Evolutionary conservation across 2,113 vertebrate genomes (phyloP).

Genomic region (Myrmophylax atrothorax): DNA sequence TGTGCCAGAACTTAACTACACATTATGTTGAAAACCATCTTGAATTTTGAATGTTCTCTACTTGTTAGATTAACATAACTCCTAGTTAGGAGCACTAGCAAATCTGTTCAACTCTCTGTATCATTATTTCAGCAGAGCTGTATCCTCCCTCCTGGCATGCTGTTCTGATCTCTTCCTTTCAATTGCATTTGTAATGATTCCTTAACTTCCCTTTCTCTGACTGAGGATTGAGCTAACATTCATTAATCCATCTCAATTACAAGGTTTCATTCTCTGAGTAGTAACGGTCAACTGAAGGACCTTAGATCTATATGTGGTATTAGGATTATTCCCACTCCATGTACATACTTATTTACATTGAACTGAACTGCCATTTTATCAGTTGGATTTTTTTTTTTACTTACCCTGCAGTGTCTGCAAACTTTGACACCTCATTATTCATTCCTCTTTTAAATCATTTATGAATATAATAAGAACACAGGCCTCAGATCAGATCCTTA

Average conservation of each 20-base stretch:
- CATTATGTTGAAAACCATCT: not conserved
- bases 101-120: not conserved
- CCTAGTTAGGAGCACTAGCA: not conserved
- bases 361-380: not conserved
- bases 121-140: not conserved
- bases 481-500: not conserved
- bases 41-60: not conserved
- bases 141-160: not conserved
- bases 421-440: conserved; percentile 22
- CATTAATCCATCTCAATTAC: not conserved
- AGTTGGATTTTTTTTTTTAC: not conserved
- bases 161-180: not conserved
- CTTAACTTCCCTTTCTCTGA: not conserved
- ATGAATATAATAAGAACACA: conserved; percentile 14
- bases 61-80: not conserved
- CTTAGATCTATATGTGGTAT: not conserved
- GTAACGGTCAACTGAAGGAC: not conserved
- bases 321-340: not conserved
- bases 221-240: not conserved
- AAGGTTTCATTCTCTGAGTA: not conserved
- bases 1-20: not conserved
- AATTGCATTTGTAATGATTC: not conserved
- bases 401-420: not conserved
- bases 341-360: not conserved
- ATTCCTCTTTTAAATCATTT: conserved; percentile 9